These are phyloP conservation scores for Drosophila koepferae DNA, from an alignment of 2,888 invertebrate species.

Conservation along the genomic window DNA sequence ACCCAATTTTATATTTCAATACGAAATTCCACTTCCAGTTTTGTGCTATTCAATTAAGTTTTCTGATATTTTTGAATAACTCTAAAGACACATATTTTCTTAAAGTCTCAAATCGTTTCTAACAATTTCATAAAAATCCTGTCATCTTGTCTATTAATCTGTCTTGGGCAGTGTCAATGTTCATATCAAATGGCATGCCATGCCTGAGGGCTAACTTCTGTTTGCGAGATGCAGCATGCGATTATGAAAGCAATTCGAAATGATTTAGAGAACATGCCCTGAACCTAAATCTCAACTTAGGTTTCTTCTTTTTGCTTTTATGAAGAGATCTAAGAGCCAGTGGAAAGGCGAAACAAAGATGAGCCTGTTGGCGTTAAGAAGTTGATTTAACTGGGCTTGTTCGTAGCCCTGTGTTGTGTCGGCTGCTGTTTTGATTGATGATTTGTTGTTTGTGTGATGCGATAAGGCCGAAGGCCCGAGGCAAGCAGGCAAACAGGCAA, in stretches of 20 bases:
- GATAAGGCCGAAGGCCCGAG: slow-evolving; percentile 55
- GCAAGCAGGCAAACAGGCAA: slow-evolving; percentile 30
- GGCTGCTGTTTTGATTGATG: slow-evolving; percentile 25
- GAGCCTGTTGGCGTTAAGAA: slow-evolving; percentile 73
- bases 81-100: neutral
- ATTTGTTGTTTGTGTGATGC: slow-evolving; percentile 47
- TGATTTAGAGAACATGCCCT: slow-evolving; percentile 9
- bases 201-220: slow-evolving; percentile 4
- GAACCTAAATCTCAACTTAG: neutral
- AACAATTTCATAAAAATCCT: neutral
- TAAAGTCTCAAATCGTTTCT: neutral
- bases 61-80: neutral
- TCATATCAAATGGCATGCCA: slow-evolving; percentile 4
- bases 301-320: slow-evolving; percentile 17
- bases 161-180: slow-evolving; percentile 5
- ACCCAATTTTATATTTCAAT: too few relatives aligned
- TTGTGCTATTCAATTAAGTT: neutral
- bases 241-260: slow-evolving; percentile 8
- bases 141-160: slow-evolving; percentile 10
- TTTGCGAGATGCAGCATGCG: slow-evolving; percentile 4
- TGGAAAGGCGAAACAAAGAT: slow-evolving; percentile 14
- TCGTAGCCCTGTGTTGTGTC: slow-evolving; percentile 21
- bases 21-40: neutral
- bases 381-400: slow-evolving; percentile 63
- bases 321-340: slow-evolving; percentile 32